Percentiles rank a stretch among this genome's conserved stretches.
These are phyloP conservation scores for Lottia gigantea DNA, from an alignment of 2,888 invertebrate species.

Conservation along the genomic window DNA sequence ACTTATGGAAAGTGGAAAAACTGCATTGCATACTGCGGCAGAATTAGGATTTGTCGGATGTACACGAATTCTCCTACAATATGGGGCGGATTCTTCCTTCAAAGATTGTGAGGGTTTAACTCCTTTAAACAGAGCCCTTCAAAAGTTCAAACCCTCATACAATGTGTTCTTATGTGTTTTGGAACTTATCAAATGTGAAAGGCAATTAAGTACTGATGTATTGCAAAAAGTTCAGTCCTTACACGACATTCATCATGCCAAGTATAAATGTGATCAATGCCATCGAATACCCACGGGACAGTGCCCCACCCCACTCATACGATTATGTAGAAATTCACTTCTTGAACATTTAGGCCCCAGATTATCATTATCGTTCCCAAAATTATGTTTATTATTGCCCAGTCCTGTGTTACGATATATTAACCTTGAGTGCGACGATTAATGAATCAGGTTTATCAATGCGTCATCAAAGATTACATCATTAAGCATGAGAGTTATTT, in stretches of 20 bases:
- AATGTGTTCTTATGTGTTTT: conserved; percentile 15
- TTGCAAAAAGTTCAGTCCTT: neutral
- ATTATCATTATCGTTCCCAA: neutral
- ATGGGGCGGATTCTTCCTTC: conserved; percentile 13
- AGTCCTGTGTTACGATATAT: conserved; percentile 3
- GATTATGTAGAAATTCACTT: neutral
- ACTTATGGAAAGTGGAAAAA: conserved; percentile 21
- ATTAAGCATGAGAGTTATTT: no score
- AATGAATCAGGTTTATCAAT: neutral
- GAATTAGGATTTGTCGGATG: conserved; percentile 20
- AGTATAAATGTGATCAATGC: conserved; percentile 3
- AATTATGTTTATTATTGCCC: neutral
- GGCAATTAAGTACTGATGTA: conserved; percentile 12
- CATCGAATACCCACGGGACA: neutral
- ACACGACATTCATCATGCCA: conserved; percentile 13
- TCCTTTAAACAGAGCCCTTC: conserved; percentile 9
- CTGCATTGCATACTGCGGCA: conserved; percentile 18
- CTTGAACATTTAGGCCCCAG: neutral
- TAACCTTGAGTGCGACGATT: neutral
- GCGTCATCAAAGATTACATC: no score
- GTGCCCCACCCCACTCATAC: neutral
- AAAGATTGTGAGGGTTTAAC: conserved; percentile 17
- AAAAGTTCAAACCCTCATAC: conserved; percentile 7
- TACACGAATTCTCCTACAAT: conserved; percentile 15
- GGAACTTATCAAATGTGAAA: conserved; percentile 16